Evolutionary conservation across 2,113 vertebrate species (phyloP).

Genomic region (Epinephelus fuscoguttatus): DNA sequence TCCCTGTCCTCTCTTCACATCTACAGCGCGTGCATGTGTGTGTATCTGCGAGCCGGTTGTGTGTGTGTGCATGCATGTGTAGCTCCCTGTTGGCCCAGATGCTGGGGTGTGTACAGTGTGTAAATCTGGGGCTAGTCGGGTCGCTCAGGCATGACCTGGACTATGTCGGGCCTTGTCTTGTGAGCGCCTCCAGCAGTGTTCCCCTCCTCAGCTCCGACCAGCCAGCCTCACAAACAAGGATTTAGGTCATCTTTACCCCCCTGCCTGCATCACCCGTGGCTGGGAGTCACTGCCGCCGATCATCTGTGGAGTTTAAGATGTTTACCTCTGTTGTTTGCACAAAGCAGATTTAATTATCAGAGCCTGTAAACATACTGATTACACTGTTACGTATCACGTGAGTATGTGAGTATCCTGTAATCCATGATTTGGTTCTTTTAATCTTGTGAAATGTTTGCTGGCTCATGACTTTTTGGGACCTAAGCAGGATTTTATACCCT

Average conservation of each 20-base stretch:
- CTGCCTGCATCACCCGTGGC: slow-evolving; percentile 30
- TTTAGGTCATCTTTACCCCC: slow-evolving; percentile 76
- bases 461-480: background rate
- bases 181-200: slow-evolving; percentile 78
- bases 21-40: slow-evolving; percentile 52
- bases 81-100: slow-evolving; percentile 74
- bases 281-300: slow-evolving; percentile 50
- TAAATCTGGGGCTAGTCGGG: slow-evolving; percentile 81
- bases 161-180: slow-evolving; percentile 78
- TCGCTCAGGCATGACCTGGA: slow-evolving; percentile 81
- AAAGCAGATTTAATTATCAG: background rate
- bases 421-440: background rate
- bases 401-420: background rate
- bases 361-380: background rate
- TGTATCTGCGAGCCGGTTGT: slow-evolving; percentile 24
- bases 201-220: slow-evolving; percentile 68
- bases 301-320: slow-evolving; percentile 33
- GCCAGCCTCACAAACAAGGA: slow-evolving; percentile 77
- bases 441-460: background rate
- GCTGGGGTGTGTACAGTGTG: slow-evolving; percentile 79
- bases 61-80: slow-evolving; percentile 8
- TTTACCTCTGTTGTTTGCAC: slow-evolving; percentile 10
- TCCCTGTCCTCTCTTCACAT: slow-evolving; percentile 73
- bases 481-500: background rate
- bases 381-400: background rate